Conservation (phyloP, 2,113 vertebrate species). For the Tretioscincus oriximinensis region DNA sequence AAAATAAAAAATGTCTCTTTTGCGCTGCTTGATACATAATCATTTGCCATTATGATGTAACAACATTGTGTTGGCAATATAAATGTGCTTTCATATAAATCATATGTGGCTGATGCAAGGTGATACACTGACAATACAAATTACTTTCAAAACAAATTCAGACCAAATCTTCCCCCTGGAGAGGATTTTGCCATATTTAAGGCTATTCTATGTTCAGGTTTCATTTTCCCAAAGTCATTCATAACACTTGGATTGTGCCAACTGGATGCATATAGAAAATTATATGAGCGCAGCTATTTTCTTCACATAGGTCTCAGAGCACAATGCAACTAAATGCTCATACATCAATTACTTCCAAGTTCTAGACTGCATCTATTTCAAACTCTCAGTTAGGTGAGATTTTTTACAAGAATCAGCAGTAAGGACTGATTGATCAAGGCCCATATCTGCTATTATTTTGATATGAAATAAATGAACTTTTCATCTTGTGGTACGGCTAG, state of each 20-base stretch:
- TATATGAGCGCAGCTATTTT: neutral
- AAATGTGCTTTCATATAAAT: neutral
- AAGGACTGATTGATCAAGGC: neutral
- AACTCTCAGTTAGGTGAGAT: neutral
- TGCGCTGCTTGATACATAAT: neutral
- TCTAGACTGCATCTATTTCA: neutral
- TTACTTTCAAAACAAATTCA: neutral
- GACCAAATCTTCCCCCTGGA: neutral
- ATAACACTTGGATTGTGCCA: neutral
- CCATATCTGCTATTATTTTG: neutral
- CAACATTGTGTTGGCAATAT: neutral
- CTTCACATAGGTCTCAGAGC: conserved; percentile 16
- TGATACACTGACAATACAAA: neutral
- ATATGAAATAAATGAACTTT: neutral
- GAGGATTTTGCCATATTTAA: neutral
- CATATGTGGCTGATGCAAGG: neutral
- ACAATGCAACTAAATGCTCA: neutral
- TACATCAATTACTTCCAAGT: conserved; percentile 2
- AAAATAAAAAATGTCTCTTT: neutral
- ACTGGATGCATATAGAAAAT: conserved; percentile 19
- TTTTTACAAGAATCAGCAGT: neutral
- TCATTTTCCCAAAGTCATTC: neutral
- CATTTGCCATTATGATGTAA: neutral
- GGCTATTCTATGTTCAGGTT: neutral
- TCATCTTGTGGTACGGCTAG: neutral